These are phyloP conservation scores for Pangasius mekongensis DNA, from an alignment of 2,797 vertebrate genomes.

Conservation along the genomic window DNA sequence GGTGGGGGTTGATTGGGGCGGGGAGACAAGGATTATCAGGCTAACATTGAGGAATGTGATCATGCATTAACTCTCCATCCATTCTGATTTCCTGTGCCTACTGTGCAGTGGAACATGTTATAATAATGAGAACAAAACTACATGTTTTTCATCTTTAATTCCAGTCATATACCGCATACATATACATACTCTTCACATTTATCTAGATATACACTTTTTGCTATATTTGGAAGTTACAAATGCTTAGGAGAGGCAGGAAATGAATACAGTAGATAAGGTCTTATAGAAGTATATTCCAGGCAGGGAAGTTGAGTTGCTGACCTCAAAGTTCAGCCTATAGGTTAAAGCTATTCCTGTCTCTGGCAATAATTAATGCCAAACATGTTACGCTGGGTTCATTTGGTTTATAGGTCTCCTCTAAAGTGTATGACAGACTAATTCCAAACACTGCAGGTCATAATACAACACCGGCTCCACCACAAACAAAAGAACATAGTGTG, in stretches of 20 bases:
- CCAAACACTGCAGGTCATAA: constrained; percentile 13
- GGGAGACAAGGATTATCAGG: not conserved
- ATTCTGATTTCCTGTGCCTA: not conserved
- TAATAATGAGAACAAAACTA: not conserved
- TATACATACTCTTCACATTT: not conserved
- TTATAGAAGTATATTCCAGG: not conserved
- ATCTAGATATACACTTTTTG: not conserved
- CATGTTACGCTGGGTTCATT: not conserved
- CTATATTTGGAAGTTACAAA: not conserved
- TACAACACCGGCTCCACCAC: constrained; percentile 18
- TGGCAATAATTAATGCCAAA: not conserved
- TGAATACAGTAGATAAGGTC: not conserved
- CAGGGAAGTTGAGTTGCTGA: not conserved
- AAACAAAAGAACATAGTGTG: not conserved
- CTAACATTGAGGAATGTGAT: constrained; percentile 12
- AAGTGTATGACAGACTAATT: constrained; percentile 23
- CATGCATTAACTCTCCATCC: not conserved
- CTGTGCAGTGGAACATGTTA: not conserved
- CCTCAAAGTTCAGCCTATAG: not conserved
- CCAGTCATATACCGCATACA: no score
- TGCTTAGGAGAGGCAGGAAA: not conserved
- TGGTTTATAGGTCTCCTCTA: constrained; percentile 2
- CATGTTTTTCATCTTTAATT: not conserved
- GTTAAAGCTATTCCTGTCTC: not conserved
- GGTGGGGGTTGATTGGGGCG: not conserved